A percentile compares a stretch with the other conserved stretches of the same genome.
Conservation (phyloP, 2,888 invertebrate species). For the Alsophila aescularia region DNA sequence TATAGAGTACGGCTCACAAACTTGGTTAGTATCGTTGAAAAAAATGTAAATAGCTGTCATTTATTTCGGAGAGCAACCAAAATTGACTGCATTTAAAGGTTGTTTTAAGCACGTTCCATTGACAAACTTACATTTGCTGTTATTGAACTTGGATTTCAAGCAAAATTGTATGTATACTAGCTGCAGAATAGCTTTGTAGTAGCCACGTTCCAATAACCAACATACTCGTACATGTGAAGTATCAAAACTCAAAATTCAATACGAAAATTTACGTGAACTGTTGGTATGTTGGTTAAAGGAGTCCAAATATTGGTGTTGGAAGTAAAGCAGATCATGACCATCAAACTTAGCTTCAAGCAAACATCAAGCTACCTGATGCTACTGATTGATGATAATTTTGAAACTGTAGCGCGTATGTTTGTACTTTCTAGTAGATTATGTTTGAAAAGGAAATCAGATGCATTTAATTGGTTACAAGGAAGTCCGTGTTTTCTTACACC, state of each 20-base stretch:
- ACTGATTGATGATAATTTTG: slow-evolving; percentile 20
- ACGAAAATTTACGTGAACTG: neutral
- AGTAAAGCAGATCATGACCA: slow-evolving; percentile 24
- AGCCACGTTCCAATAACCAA: slow-evolving; percentile 18
- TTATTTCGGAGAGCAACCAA: neutral
- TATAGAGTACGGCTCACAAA: slow-evolving; percentile 2
- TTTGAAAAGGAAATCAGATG: neutral
- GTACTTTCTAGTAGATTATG: slow-evolving; percentile 5
- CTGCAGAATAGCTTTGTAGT: slow-evolving; percentile 10
- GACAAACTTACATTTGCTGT: slow-evolving; percentile 8
- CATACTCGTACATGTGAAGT: slow-evolving; percentile 2
- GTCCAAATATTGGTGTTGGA: slow-evolving; percentile 18
- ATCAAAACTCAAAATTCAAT: neutral
- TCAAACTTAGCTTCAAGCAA: slow-evolving; percentile 20
- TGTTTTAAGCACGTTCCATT: slow-evolving; percentile 13
- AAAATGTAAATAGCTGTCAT: neutral
- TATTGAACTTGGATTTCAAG: neutral
- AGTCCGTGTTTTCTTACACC: too few species aligned
- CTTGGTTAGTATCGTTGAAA: neutral
- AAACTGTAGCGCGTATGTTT: slow-evolving; percentile 23
- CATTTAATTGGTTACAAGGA: slow-evolving; percentile 1
- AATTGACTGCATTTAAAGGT: slow-evolving; percentile 7
- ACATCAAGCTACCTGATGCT: slow-evolving; percentile 12
- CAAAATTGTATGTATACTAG: neutral
- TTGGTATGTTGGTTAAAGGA: neutral